Evolutionary conservation across 2,797 vertebrate genomes (phyloP), one percentile per base, ranked within the genome.

Genomic region (Gadopsis bispinosus): DNA sequence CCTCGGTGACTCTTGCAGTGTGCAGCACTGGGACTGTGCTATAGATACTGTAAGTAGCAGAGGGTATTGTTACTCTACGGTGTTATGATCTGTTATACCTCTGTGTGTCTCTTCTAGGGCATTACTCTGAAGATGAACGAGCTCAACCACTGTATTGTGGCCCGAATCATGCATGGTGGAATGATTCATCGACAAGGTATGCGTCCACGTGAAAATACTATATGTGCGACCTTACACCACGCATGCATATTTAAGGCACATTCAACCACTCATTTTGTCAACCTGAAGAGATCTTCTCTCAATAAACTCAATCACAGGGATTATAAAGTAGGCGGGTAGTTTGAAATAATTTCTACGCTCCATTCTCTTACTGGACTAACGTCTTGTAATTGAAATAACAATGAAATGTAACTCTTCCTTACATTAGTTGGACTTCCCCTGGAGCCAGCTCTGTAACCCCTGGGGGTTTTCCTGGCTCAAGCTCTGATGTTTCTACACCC

Each of bases 41-140:
- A 16, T 48, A 47, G 31, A n/a, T 41, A 22, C 31, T 33, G 14
- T 39, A 1, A 53, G 47, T 33, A n/a, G 51, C 22, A 19, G 22
- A 2, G 17, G 3, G 16, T 41, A 5, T 17, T 20, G 26, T 10
- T n/a, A n/a, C 31, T 43, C 14, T 7, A 16, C 1, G 1, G 17
- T 19, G 26, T 70, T 45, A 10, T 17, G 16, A 20, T 22, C 22
- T 22, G 19, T 0, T 11, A 31, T 19, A 5, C 41, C n/a, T 29
- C 64, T 77, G n/a, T 77, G 45, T 60, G 37, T 83, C 14, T 69
- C 41, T 64, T 80, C 10, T 35, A 99, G 98, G 98, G 98, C 87
- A 99, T 99, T 83, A 99, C 98, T 91, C 96, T 99, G 91, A 99
- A 99, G 95, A 99, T 99, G 98, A 99, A 99, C 69, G 98, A 99